Conservation (phyloP, 2,797 vertebrate genomes). For the Melanotaenia pygmaea region DNA sequence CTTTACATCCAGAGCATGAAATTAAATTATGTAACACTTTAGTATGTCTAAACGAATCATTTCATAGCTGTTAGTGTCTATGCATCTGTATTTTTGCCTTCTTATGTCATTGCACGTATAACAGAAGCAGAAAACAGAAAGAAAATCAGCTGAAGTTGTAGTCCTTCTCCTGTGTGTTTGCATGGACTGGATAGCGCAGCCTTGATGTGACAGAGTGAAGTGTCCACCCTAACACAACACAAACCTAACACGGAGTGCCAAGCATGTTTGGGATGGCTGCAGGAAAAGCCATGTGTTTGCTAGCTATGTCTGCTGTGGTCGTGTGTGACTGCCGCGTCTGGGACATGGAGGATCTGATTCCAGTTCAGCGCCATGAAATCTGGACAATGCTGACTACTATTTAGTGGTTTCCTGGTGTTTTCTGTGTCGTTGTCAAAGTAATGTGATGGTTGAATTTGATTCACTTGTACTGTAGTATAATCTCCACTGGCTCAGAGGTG, state of each 20-base stretch:
- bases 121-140: background rate
- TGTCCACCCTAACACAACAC: slow-evolving; percentile 78
- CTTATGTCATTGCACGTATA: background rate
- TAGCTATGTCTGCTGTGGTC: slow-evolving; percentile 67
- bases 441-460: slow-evolving; percentile 6
- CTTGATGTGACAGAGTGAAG: slow-evolving; percentile 68
- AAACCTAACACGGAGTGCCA: slow-evolving; percentile 74
- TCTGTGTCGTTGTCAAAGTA: background rate
- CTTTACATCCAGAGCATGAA: background rate
- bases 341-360: slow-evolving; percentile 52
- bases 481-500: slow-evolving; percentile 9
- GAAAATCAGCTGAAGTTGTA: background rate
- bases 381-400: slow-evolving; percentile 17
- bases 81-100: background rate
- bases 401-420: slow-evolving; percentile 38
- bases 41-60: background rate
- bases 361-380: slow-evolving; percentile 30
- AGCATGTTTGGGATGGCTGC: slow-evolving; percentile 76
- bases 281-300: slow-evolving; percentile 71
- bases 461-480: background rate
- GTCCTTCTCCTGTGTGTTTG: slow-evolving; percentile 42
- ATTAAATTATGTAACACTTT: background rate
- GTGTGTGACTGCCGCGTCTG: slow-evolving; percentile 55
- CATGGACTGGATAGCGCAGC: slow-evolving; percentile 42
- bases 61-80: background rate